A percentile compares a stretch with the other conserved stretches of the same genome.
Conservation (phyloP, 2,888 invertebrate species). For the Pemphredon lugubris region DNA sequence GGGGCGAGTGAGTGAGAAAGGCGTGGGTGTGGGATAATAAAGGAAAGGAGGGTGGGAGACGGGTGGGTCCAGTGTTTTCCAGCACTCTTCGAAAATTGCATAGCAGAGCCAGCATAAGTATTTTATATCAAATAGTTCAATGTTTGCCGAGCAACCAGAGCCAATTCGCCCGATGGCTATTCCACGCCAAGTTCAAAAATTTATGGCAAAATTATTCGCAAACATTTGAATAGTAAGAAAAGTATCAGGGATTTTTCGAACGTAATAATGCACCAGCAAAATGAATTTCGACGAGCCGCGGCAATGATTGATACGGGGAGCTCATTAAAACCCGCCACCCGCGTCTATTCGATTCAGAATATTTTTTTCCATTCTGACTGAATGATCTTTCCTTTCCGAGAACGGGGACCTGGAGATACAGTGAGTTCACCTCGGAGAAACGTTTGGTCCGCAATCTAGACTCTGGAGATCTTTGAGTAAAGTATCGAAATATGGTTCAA, state of each 20-base stretch:
- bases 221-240: constrained; percentile 56
- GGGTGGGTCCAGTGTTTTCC: constrained; percentile 59
- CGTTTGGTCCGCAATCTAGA: no score
- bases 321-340: constrained; percentile 38
- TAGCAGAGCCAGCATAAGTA: constrained; percentile 68
- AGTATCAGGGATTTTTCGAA: constrained; percentile 41
- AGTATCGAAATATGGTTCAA: no score
- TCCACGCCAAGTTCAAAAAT: constrained; percentile 70
- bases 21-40: constrained; percentile 1
- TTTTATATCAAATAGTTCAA: constrained; percentile 73
- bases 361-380: no score
- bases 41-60: neutral
- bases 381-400: no score
- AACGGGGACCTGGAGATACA: no score
- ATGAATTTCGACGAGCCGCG: constrained; percentile 5
- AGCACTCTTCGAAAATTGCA: constrained; percentile 73
- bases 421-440: no score
- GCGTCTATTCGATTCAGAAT: no score
- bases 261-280: constrained; percentile 45
- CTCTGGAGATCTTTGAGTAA: no score
- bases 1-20: neutral
- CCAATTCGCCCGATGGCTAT: constrained; percentile 69
- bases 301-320: constrained; percentile 47
- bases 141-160: constrained; percentile 70
- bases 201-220: constrained; percentile 73